Conservation (phyloP, 2,113 vertebrate species). For the Sphyrna mokarran region DNA sequence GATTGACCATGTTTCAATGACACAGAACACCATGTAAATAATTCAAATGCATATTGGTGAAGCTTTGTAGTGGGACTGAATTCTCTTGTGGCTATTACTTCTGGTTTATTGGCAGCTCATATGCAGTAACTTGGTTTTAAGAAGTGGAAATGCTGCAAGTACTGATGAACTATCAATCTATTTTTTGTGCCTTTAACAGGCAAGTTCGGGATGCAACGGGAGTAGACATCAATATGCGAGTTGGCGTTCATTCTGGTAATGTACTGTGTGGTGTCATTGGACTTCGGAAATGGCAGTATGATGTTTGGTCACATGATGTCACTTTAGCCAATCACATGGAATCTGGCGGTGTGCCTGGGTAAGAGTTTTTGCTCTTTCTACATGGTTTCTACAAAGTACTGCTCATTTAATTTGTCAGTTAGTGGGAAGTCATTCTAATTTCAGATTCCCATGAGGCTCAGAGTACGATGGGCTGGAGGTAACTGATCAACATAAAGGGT, state of each 20-base stretch:
- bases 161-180: not conserved
- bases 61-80: not conserved
- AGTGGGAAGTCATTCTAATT: not conserved
- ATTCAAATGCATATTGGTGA: not conserved
- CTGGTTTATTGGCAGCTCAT: not conserved
- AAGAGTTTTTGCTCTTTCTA: constrained; percentile 41
- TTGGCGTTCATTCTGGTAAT: constrained; percentile 92
- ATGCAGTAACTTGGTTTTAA: not conserved
- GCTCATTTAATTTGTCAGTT: not conserved
- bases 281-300: constrained; percentile 95
- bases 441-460: no score
- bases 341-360: constrained; percentile 89
- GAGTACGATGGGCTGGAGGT: not conserved
- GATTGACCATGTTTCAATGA: not conserved
- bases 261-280: constrained; percentile 95
- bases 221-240: constrained; percentile 95
- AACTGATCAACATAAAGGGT: not conserved
- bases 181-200: constrained; percentile 50
- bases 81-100: not conserved
- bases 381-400: not conserved
- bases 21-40: not conserved
- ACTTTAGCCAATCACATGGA: constrained; percentile 98
- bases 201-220: constrained; percentile 89
- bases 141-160: not conserved
- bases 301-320: constrained; percentile 97